A percentile compares a stretch with the other conserved stretches of the same genome.
phyloP scores from a whole-genome alignment of 2,113 vertebrate species.

The Etheostoma cragini region DNA sequence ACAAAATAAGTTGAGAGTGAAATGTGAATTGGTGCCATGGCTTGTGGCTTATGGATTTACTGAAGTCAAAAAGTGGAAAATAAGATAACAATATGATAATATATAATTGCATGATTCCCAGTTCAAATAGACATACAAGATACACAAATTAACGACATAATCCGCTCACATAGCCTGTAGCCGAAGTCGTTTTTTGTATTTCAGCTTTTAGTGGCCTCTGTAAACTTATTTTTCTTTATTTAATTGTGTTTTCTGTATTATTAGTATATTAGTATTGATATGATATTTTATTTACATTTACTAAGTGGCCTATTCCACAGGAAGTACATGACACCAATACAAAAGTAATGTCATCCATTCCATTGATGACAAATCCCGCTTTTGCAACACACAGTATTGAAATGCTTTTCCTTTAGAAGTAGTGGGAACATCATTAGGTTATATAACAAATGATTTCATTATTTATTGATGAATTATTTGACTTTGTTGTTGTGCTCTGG shows the following conservation, averaged over 20 bases:
- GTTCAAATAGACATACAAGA: background rate
- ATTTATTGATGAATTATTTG: constrained; percentile 20
- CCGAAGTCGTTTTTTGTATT: background rate
- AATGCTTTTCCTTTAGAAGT: background rate
- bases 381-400: background rate
- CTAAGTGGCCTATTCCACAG: no score
- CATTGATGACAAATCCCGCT: background rate
- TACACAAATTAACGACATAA: background rate
- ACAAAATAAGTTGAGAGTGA: background rate
- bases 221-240: background rate
- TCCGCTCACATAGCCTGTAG: background rate
- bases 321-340: no score
- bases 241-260: background rate
- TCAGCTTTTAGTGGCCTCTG: background rate
- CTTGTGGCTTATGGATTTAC: background rate
- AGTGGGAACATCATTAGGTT: constrained; percentile 17
- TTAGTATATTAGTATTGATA: no score
- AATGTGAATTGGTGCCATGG: background rate
- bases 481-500: constrained; percentile 13
- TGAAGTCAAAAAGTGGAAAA: background rate
- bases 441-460: constrained; percentile 29
- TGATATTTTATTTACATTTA: no score
- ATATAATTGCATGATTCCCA: background rate
- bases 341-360: no score
- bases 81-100: no score